These are phyloP conservation scores for Phragmatobia fuliginosa DNA, from an alignment of 2,888 invertebrate species.

Conservation along the genomic window DNA sequence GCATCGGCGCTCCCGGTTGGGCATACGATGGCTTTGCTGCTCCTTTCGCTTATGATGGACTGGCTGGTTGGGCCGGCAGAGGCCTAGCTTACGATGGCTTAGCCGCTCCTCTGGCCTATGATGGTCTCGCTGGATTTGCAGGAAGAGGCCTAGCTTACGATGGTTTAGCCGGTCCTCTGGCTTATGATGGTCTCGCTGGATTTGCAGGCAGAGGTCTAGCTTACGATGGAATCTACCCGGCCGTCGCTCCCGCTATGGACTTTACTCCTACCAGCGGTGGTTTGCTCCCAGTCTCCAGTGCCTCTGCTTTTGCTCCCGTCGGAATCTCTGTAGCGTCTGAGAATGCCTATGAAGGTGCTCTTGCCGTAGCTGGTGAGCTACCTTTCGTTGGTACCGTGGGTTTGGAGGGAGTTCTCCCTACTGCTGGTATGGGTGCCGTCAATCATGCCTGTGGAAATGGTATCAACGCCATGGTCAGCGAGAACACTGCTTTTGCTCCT, in stretches of 20 bases:
- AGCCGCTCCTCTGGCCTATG: too few species aligned
- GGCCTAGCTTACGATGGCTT: too few species aligned
- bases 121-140: not conserved
- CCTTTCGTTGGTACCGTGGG: conserved; percentile 31
- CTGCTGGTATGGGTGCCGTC: conserved; percentile 28
- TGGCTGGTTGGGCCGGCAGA: too few species aligned
- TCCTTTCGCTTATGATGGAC: too few species aligned
- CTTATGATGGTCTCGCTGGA: conserved; percentile 18
- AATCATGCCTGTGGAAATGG: conserved; percentile 36
- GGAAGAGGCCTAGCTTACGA: not conserved
- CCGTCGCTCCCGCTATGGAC: conserved; percentile 33
- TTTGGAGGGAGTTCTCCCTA: conserved; percentile 30
- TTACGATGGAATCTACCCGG: conserved; percentile 24
- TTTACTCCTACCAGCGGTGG: conserved; percentile 18
- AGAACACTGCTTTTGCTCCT: conserved; percentile 18
- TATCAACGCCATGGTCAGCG: conserved; percentile 31
- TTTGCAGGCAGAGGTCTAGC: conserved; percentile 26
- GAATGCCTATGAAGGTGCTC: conserved; percentile 36
- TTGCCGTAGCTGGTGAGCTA: conserved; percentile 34
- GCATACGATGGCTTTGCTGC: not conserved
- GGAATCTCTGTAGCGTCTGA: conserved; percentile 51
- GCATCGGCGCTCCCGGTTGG: conserved; percentile 21
- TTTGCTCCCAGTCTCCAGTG: conserved; percentile 32
- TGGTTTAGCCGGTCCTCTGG: conserved; percentile 13
- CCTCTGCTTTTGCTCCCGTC: conserved; percentile 49